Evolutionary conservation across 64 coral and sea anemone genomes (phyloP).

Genomic region (Porites lutea): DNA sequence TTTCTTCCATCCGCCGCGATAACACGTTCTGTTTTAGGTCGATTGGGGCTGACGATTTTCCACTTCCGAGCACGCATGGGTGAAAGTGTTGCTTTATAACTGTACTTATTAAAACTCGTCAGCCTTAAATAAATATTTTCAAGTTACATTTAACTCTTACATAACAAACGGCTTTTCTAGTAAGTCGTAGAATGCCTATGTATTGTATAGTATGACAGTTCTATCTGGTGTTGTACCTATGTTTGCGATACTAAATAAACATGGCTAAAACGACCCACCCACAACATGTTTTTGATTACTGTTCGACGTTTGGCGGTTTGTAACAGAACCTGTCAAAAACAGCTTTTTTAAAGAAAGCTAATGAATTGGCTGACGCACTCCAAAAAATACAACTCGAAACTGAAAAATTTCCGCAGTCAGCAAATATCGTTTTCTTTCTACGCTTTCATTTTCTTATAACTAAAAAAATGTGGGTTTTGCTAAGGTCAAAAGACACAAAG

Average conservation of each 20-base stretch:
- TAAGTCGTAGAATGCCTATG: background rate
- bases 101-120: too few species aligned
- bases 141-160: background rate
- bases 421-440: too few species aligned
- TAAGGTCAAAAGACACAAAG: background rate
- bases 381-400: background rate
- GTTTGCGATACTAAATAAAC: constrained; percentile 33
- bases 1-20: background rate
- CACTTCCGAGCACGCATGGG: too few species aligned
- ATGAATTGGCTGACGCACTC: background rate
- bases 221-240: background rate
- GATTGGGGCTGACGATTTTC: too few species aligned
- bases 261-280: background rate
- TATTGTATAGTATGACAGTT: background rate
- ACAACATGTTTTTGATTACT: background rate
- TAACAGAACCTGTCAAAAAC: constrained; percentile 7
- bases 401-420: too few species aligned
- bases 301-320: background rate
- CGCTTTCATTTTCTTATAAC: too few species aligned
- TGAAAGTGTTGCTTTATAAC: too few species aligned
- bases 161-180: background rate
- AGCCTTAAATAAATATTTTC: too few species aligned
- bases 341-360: background rate
- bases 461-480: background rate
- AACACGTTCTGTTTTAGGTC: background rate